A percentile compares a stretch with the other conserved stretches of the same genome.
Conservation (phyloP, 2,797 vertebrate genomes). For the Rhabdomys pumilio region DNA sequence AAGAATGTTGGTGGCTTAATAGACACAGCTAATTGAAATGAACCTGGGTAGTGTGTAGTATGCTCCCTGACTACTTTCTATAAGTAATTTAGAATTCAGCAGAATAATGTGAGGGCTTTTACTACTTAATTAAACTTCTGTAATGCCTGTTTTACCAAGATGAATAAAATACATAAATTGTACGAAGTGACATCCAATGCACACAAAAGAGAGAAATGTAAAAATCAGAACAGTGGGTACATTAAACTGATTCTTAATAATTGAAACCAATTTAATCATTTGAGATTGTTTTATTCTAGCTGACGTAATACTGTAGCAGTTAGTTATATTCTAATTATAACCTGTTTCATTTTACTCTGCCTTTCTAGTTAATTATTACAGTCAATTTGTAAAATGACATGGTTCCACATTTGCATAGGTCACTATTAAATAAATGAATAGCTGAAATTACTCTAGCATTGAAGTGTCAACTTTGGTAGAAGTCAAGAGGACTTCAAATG, state of each 20-base stretch:
- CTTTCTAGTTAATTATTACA: conserved; percentile 95
- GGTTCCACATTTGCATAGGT: conserved; percentile 95
- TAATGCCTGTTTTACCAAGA: conserved; percentile 92
- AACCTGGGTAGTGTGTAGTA: conserved; percentile 87
- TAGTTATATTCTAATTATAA: conserved; percentile 95
- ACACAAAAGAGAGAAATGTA: conserved; percentile 92
- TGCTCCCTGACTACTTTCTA: conserved; percentile 89
- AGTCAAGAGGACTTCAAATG: conserved; percentile 94
- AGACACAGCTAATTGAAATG: conserved; percentile 90
- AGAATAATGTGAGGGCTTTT: conserved; percentile 92
- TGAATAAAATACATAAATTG: conserved; percentile 93
- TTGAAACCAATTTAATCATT: conserved; percentile 93
- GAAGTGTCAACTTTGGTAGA: conserved; percentile 96
- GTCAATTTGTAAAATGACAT: conserved; percentile 95
- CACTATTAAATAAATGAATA: conserved; percentile 97
- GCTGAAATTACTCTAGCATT: conserved; percentile 95
- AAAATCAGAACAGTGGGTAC: conserved; percentile 92
- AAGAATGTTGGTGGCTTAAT: conserved; percentile 85
- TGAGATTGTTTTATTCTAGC: conserved; percentile 92
- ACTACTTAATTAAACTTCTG: conserved; percentile 93
- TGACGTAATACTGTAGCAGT: conserved; percentile 93
- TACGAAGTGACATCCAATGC: conserved; percentile 92
- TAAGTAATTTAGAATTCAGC: conserved; percentile 92
- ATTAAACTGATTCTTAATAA: conserved; percentile 94
- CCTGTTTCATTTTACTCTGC: conserved; percentile 94